Base-by-base conservation (phyloP, 2,888 invertebrate genomes). In the Volucella bombylans region DNA sequence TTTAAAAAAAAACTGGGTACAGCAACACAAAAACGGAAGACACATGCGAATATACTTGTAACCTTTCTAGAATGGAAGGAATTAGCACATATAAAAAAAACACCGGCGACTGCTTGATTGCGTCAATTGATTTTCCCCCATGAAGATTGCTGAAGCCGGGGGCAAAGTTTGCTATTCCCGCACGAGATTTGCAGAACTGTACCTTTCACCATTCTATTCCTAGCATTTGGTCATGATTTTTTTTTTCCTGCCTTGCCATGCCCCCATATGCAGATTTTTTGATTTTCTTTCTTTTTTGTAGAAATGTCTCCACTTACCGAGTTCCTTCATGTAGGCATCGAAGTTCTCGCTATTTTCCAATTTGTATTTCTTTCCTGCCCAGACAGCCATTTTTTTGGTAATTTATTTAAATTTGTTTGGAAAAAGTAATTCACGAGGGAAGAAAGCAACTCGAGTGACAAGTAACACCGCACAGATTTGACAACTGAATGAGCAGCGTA, bases 251-350 rank as follows among this genome's bases (percentile, higher is more conserved):
- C 31, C 8, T 2, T 45, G 12, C 57, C 47, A 12, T 8, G 23
- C 61, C 8, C 54, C 54, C 54, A 18, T 54, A 31, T 45, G 0
- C 14, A 47, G 18, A 15, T 45, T 67, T 12, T 18, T n/a, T 31
- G 3, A 3, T 23, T 45, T 39, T 45, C 10, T 15, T 15, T 50
- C 18, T 14, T 38, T n/a, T 52, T 45, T 15, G 12, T 62, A n/a
- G 1, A 39, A 67, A 67, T 31, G 39, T 15, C 14, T 23, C 11
- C 11, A 93, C 95, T 95, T 90, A 97, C 97, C 97, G 86, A 97
- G 92, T 64, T 95, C 94, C 93, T 96, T 96, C 96, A 97, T 96
- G 93, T 96, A 97, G 79, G 96, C 96, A 89, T 97, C 97, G 91
- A 97, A 97, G 90, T 97, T 96, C 87, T 97, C 96, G 88, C 96